Evolutionary conservation across 92 coral and sea anemone species (phyloP).

Genomic region (Epizoanthus illoricatus): DNA sequence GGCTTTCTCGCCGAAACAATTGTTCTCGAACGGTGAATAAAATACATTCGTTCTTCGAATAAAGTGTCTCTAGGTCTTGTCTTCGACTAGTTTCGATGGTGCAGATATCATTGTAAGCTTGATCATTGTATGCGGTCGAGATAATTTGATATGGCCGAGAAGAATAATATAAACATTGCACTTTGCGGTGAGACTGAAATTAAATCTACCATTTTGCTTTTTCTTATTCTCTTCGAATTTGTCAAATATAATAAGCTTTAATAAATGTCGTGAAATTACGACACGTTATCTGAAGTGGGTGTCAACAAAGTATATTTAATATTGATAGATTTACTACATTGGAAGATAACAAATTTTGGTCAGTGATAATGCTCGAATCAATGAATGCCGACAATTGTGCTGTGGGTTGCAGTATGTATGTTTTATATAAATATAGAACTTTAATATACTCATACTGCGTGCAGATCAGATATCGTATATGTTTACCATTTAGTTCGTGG

Average conservation of each 20-base stretch:
- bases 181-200: background rate
- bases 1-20: background rate
- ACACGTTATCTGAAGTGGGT: slow-evolving; percentile 2
- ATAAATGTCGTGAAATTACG: background rate
- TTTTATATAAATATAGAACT: too few species aligned
- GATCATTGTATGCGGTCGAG: background rate
- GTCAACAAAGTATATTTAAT: background rate
- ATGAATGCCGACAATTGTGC: background rate
- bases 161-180: background rate
- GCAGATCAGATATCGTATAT: too few species aligned
- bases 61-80: background rate
- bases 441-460: too few species aligned
- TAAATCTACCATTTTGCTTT: background rate
- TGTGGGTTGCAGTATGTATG: too few species aligned
- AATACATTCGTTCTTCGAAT: background rate
- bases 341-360: background rate
- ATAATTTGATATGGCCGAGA: slow-evolving; percentile 7
- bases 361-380: background rate
- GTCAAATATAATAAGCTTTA: background rate
- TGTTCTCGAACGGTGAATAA: background rate
- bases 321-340: too few species aligned
- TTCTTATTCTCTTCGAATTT: background rate
- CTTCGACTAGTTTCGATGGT: background rate
- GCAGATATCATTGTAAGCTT: background rate
- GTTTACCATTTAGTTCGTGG: too few species aligned